Percentiles rank a stretch among this genome's conserved stretches.
These are phyloP conservation scores for Seladonia tumulorum DNA, from an alignment of 2,888 invertebrate genomes.

Conservation along the genomic window DNA sequence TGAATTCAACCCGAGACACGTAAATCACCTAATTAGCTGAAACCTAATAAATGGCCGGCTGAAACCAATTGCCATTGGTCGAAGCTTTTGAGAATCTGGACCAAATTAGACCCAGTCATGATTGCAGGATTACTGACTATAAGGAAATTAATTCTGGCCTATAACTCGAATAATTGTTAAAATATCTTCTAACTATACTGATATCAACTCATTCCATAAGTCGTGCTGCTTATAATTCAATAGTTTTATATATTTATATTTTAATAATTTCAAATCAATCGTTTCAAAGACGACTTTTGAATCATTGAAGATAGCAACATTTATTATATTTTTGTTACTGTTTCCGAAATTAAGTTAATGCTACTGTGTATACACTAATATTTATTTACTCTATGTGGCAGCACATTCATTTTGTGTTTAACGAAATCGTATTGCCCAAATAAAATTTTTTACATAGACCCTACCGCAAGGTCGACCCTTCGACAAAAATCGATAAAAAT, in stretches of 20 bases:
- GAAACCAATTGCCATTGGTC: not conserved
- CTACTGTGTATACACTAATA: no score
- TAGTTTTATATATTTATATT: not conserved
- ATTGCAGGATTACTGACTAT: not conserved
- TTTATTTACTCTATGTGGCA: no score
- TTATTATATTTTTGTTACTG: not conserved
- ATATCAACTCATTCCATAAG: not conserved
- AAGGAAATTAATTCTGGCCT: not conserved
- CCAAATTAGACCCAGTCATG: not conserved
- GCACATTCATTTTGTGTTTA: no score
- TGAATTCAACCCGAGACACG: not conserved
- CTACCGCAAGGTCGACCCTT: no score
- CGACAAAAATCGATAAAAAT: no score
- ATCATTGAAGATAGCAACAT: not conserved
- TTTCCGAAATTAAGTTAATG: not conserved
- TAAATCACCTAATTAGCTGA: not conserved
- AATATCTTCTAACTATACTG: not conserved
- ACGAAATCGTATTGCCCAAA: no score
- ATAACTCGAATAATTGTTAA: not conserved
- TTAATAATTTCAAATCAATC: not conserved
- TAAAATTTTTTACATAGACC: no score
- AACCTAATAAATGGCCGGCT: not conserved
- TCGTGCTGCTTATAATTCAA: not conserved
- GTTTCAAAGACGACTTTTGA: not conserved
- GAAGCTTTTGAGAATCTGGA: not conserved